Evolutionary conservation across 2,797 vertebrate genomes (phyloP), one percentile per base, ranked within the genome.

Genomic region (Heliangelus exortis): DNA sequence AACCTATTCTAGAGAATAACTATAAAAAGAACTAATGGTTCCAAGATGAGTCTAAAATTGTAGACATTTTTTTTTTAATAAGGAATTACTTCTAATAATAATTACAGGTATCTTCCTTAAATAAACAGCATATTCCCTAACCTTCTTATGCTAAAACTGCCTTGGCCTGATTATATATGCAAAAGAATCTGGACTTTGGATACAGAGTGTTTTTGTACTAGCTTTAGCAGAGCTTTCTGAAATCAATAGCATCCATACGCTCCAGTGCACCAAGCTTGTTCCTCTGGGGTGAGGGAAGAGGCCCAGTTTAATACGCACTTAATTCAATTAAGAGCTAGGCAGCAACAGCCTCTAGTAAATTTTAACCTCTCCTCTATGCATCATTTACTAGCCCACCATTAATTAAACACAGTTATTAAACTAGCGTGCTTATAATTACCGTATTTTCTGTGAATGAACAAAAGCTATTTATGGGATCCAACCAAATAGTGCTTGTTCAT

Each of bases 321-420:
- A 96, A 96, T 95, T 95, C 73, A 95, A 90, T 96, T 93, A 96
- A 89, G 55, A 94, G 51, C 73, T 81, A 72, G 81, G 81, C 16
- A 54, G 79, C 20, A 34, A 87, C 65, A 62, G 76, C 80, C 78
- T 78, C 84, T 65, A 89, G 84, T 94, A 89, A 81, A 89, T 95
- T 89, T 85, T 92, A 94, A 94, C 89, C 79, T 92, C 80, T 91
- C 81, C 66, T 94, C 75, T 58, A 85, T 0, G 16, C 89, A 89
- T 72, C 28, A 0, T 87, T 95, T 95, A 87, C 84, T 89, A 91
- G 83, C 84, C 82, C 3, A 2, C 47, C 87, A 91, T 91, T 92
- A 95, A 95, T 89, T 93, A 95, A 77, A 36, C 12, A 34, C 62
- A 78, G 62, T 87, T 93, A 94, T 90, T 95, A 95, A 80, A 75